phyloP scores from a whole-genome alignment of 2,113 vertebrate genomes.

The Cryptotis parvus region DNA sequence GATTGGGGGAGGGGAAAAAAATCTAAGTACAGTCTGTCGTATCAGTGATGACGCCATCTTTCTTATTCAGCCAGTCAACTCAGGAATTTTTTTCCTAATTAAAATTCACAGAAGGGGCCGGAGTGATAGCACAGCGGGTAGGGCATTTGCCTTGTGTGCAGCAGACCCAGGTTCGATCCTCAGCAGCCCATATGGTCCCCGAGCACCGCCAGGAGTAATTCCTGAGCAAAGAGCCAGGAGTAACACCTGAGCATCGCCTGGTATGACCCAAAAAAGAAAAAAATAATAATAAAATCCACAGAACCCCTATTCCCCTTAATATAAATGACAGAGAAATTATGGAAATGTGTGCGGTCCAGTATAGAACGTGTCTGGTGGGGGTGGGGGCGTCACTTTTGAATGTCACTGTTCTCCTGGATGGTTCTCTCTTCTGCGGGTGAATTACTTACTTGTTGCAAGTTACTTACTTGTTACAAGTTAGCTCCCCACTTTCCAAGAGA shows the following conservation, averaged over 20 bases:
- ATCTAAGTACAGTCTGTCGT: background rate
- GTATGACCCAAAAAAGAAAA: too few species aligned
- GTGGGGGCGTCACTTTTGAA: too few species aligned
- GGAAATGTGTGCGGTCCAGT: background rate
- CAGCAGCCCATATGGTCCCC: too few species aligned
- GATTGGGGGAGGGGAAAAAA: too few species aligned
- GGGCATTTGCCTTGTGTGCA: too few species aligned
- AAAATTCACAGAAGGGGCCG: background rate
- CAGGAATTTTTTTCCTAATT: background rate
- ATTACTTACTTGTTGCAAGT: background rate
- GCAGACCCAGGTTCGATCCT: too few species aligned
- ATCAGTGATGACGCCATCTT: conserved; percentile 20
- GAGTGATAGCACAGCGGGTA: too few species aligned
- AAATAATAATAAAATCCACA: background rate
- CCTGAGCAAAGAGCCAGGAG: too few species aligned
- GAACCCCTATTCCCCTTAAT: background rate
- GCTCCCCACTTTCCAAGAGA: background rate
- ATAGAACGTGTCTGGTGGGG: background rate
- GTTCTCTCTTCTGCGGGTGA: background rate
- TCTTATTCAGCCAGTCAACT: conserved; percentile 2
- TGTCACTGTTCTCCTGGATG: background rate
- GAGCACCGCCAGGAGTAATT: too few species aligned
- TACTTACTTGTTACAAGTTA: too few species aligned
- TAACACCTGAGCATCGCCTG: too few species aligned
- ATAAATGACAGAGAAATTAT: background rate